Evolutionary conservation across 2,113 vertebrate genomes (phyloP).

Genomic region (Gobio gobio): DNA sequence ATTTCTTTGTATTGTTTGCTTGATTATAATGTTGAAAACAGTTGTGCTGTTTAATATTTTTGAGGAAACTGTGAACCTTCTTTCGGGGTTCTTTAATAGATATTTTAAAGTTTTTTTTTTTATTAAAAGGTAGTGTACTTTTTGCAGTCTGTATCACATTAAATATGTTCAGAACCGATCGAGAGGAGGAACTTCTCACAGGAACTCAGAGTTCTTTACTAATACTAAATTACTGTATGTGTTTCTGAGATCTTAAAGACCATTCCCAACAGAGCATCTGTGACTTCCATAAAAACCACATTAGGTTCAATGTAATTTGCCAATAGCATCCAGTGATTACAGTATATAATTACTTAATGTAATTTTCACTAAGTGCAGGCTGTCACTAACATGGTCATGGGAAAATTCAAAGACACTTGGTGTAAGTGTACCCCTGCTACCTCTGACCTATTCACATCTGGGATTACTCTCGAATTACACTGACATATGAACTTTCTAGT

Average conservation of each 20-base stretch:
- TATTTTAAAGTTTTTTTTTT: too few relatives aligned
- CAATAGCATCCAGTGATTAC: conserved; percentile 38
- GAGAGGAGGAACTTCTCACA: not conserved
- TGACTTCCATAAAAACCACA: conserved; percentile 7
- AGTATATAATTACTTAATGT: conserved; percentile 9
- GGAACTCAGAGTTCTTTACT: not conserved
- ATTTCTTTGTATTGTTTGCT: not conserved
- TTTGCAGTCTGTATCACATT: not conserved
- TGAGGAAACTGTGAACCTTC: too few relatives aligned
- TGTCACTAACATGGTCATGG: not conserved
- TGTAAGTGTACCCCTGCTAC: not conserved
- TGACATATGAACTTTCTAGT: not conserved
- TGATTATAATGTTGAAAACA: not conserved
- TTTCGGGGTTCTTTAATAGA: too few relatives aligned
- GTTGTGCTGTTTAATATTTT: not conserved
- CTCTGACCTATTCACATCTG: not conserved
- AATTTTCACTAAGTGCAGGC: conserved; percentile 4
- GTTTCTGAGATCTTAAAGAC: not conserved
- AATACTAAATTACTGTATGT: not conserved
- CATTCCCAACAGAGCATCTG: not conserved
- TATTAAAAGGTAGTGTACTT: not conserved
- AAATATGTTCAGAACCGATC: not conserved
- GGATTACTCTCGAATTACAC: conserved; percentile 1
- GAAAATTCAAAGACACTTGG: conserved; percentile 12
- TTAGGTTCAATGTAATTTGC: conserved; percentile 28